These are phyloP conservation scores for Paradoxurus hermaphroditus DNA, from an alignment of 2,113 vertebrate species.

Conservation along the genomic window DNA sequence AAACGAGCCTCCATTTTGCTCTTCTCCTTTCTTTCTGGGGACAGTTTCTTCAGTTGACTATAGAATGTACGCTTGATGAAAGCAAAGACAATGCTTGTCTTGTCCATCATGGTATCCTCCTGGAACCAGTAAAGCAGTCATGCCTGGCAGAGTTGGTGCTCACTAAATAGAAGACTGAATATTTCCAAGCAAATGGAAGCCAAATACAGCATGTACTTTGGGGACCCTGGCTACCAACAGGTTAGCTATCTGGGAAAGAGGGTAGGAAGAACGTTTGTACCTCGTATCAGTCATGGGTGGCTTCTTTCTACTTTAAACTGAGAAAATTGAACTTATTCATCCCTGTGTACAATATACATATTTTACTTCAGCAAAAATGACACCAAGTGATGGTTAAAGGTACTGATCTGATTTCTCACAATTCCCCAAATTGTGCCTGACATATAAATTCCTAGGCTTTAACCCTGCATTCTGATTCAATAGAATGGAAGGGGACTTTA, in stretches of 20 bases:
- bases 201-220: background rate
- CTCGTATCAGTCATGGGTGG: background rate
- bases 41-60: background rate
- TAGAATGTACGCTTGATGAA: background rate
- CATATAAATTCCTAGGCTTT: background rate
- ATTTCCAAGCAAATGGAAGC: background rate
- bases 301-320: background rate
- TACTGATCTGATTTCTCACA: background rate
- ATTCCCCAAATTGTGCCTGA: background rate
- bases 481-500: background rate
- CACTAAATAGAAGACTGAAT: background rate
- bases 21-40: background rate
- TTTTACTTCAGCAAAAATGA: constrained; percentile 17
- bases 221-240: background rate
- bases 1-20: background rate
- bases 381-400: background rate
- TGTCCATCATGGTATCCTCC: background rate
- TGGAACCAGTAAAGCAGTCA: background rate
- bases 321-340: constrained; percentile 25
- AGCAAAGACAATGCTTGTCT: background rate
- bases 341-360: background rate
- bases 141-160: background rate
- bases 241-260: background rate
- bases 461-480: background rate
- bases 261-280: background rate